Evolutionary conservation across 2,797 vertebrate genomes (phyloP), one percentile per base, ranked within the genome.

Genomic region (Sciurus vulgaris): DNA sequence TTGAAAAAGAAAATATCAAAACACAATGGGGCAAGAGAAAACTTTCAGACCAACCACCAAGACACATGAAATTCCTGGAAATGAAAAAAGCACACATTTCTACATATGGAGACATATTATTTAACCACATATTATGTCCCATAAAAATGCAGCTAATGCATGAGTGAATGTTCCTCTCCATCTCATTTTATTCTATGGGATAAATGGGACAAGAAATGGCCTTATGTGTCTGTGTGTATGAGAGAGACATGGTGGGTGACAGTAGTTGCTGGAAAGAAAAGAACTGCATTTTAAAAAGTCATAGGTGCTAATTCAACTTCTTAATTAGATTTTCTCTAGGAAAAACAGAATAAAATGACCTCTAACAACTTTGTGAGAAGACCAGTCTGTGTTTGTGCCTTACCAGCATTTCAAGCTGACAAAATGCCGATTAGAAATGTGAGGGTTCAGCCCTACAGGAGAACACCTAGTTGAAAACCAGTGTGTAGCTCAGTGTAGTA

Each of bases 1-100:
- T 86, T 56, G 61, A 94, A 67, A 90, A 78, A 85, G 24, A 93
- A 86, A 90, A 86, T 63, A 38, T 3, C 38, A 72, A 96, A 73
- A 92, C 56, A 82, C 9, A 92, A 65, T 7, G 49, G 18, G 28
- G 35, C 9, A 63, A 86, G 9, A 70, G 69, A 82, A 92, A 92
- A 56, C 30, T 89, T 86, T 63, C 73, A 70, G 9, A 76, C 15
- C 14, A 70, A 83, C 24, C 87, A 33, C 33, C n/a, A 70, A 91
- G 41, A 92, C 35, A 74, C 38, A 76, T 30, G 5, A 79, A 73
- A 86, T 41, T 54, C 10, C 13, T 44, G 14, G 28, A 78, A 72
- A 73, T n/a, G 3, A 67, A 67, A 89, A n/a, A 89, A 79, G 72
- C 9, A 51, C 12, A 72, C 26, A 81, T 41, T 84, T 63, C 72